These are phyloP conservation scores for Phycodurus eques DNA, from an alignment of 2,113 vertebrate species.

Conservation along the genomic window DNA sequence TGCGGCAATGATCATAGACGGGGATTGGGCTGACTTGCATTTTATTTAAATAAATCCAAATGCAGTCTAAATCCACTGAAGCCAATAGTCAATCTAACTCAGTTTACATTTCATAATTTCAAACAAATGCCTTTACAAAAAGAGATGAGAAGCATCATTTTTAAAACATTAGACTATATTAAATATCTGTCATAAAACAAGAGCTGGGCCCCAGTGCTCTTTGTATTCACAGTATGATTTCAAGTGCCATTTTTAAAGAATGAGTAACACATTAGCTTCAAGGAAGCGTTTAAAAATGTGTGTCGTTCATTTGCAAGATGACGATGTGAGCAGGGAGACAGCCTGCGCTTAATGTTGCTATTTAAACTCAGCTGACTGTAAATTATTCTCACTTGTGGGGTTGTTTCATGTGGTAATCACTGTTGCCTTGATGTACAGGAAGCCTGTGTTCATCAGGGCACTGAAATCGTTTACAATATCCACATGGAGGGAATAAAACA, in stretches of 20 bases:
- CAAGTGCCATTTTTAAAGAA: background rate
- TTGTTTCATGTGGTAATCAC: background rate
- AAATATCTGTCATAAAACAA: background rate
- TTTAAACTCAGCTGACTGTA: background rate
- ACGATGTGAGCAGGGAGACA: background rate
- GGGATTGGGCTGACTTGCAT: background rate
- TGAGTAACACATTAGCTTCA: background rate
- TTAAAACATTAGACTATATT: background rate
- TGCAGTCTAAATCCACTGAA: background rate
- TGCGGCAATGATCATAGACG: constrained; percentile 38
- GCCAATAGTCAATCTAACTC: background rate
- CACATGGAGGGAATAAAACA: background rate
- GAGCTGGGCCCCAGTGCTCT: background rate
- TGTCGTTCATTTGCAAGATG: background rate
- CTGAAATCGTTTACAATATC: background rate
- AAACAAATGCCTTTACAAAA: background rate
- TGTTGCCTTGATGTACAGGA: background rate
- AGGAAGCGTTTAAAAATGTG: background rate
- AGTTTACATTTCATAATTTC: background rate
- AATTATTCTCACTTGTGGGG: background rate
- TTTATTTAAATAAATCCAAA: background rate
- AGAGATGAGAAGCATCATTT: background rate
- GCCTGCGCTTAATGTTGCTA: background rate
- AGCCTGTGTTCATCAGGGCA: background rate
- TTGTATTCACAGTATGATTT: background rate